These are phyloP conservation scores for Kryptopterus vitreolus DNA, from an alignment of 2,797 vertebrate species.

Conservation along the genomic window DNA sequence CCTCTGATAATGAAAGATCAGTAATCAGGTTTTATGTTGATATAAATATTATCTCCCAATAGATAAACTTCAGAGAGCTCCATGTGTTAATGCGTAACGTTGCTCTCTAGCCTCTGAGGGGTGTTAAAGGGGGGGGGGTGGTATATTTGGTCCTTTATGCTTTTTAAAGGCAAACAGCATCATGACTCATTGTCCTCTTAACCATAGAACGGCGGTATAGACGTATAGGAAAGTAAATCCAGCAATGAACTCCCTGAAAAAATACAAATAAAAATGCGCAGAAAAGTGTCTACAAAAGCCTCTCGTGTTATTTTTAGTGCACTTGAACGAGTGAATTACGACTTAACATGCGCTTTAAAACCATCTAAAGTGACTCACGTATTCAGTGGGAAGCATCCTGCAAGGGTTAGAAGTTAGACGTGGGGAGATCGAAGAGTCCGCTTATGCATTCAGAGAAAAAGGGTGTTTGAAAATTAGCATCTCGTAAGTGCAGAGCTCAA, in stretches of 20 bases:
- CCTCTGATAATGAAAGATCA: no score
- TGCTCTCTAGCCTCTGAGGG: background rate
- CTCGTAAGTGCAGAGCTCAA: background rate
- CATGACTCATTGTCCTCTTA: background rate
- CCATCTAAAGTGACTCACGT: background rate
- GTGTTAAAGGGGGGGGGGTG: slow-evolving; percentile 2
- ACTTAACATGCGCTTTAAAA: background rate
- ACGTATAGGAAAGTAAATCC: background rate
- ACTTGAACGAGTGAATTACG: slow-evolving; percentile 2
- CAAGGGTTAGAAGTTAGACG: background rate
- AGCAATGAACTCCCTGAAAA: background rate
- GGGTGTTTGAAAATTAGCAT: background rate
- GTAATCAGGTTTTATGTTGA: no score
- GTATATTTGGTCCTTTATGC: slow-evolving; percentile 1
- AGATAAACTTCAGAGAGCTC: no score
- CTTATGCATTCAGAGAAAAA: background rate
- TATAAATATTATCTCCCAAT: no score
- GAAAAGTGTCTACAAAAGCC: slow-evolving; percentile 2
- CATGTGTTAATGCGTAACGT: background rate
- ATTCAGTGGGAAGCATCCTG: background rate
- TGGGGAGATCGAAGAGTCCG: background rate
- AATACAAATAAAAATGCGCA: no score
- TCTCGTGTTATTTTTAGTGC: background rate
- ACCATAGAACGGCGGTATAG: background rate
- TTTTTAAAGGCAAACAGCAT: slow-evolving; percentile 16